Conservation (phyloP, 2,888 invertebrate species). For the Habroteleia sp. region DNA sequence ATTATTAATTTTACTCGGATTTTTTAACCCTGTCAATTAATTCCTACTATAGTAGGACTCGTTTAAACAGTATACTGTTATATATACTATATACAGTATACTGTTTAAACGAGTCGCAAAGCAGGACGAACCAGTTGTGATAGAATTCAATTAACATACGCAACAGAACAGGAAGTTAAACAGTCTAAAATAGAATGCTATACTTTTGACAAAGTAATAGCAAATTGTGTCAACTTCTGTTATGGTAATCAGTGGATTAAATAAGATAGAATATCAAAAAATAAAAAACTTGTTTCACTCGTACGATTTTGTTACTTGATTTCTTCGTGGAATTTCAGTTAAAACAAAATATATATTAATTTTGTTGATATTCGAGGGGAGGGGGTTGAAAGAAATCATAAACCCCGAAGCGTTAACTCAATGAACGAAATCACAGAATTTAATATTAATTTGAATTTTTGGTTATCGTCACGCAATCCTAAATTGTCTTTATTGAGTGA, state of each 20-base stretch:
- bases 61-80: no score
- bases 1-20: slow-evolving; percentile 10
- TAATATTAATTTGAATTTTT: slow-evolving; percentile 78
- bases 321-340: slow-evolving; percentile 1
- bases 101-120: slow-evolving; percentile 16
- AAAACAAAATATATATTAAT: not conserved
- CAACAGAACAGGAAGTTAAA: slow-evolving; percentile 39
- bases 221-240: slow-evolving; percentile 40
- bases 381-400: slow-evolving; percentile 6
- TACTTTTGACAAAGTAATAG: slow-evolving; percentile 40
- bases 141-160: slow-evolving; percentile 46
- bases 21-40: slow-evolving; percentile 28
- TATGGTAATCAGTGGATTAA: slow-evolving; percentile 20
- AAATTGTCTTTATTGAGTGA: slow-evolving; percentile 79
- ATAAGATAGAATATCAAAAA: slow-evolving; percentile 5
- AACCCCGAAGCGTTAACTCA: slow-evolving; percentile 4
- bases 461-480: slow-evolving; percentile 73
- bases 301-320: slow-evolving; percentile 6
- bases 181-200: slow-evolving; percentile 41
- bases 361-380: slow-evolving; percentile 4
- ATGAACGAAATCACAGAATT: slow-evolving; percentile 73
- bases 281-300: slow-evolving; percentile 30
- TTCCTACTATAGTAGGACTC: no score
- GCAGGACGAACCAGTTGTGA: slow-evolving; percentile 42
- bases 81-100: no score